These are phyloP conservation scores for Saccostrea glomerata DNA, from an alignment of 1,140 invertebrate species.

Conservation along the genomic window DNA sequence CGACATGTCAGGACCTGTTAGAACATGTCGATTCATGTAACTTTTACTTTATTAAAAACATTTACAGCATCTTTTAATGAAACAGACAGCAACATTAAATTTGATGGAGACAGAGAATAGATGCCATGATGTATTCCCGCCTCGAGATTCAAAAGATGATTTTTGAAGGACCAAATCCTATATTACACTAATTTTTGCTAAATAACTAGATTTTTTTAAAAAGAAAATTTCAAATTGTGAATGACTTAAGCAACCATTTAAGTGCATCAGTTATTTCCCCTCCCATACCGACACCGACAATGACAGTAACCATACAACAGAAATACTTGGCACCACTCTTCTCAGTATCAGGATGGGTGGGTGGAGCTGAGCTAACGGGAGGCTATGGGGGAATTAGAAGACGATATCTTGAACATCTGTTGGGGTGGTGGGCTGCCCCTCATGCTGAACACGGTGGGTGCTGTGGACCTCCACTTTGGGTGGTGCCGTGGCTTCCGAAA, in stretches of 20 bases:
- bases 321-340: slow-evolving; percentile 3
- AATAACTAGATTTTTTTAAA: too few species aligned
- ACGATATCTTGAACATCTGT: slow-evolving; percentile 84
- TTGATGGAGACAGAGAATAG: not conserved
- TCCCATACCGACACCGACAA: not conserved
- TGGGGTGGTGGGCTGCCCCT: slow-evolving; percentile 88
- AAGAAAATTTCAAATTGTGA: slow-evolving; percentile 28
- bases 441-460: slow-evolving; percentile 58
- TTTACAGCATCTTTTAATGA: not conserved
- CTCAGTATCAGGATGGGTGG: not conserved
- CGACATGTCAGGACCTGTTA: not conserved
- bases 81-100: not conserved
- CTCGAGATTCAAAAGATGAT: too few species aligned
- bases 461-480: slow-evolving; percentile 65
- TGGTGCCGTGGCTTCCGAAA: slow-evolving; percentile 45
- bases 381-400: slow-evolving; percentile 51
- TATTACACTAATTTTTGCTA: not conserved
- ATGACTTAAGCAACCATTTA: slow-evolving; percentile 1
- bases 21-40: not conserved
- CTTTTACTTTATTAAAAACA: not conserved
- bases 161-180: too few species aligned
- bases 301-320: not conserved
- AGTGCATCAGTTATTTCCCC: not conserved
- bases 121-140: not conserved
- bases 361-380: not conserved